Evolutionary conservation across 1,140 invertebrate species (phyloP).

Genomic region (Neodiprion pinetum): DNA sequence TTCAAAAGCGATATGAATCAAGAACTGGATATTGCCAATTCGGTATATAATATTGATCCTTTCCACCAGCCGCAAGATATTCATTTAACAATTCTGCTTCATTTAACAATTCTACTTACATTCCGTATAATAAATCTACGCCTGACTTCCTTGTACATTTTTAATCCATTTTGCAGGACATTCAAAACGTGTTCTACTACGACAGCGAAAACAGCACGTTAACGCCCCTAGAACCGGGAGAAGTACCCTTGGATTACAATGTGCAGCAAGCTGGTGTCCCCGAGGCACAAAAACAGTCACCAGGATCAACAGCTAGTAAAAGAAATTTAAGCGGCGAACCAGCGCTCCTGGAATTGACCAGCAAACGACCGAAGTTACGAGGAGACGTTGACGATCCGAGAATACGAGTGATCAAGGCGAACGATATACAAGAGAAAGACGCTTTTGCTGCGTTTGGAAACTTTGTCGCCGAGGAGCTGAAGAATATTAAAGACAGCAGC

Average conservation of each 20-base stretch:
- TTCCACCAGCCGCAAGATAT: too few relatives aligned
- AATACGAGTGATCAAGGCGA: conserved; percentile 1
- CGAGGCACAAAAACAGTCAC: neutral
- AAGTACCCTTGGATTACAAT: conserved; percentile 6
- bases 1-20: neutral
- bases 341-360: neutral
- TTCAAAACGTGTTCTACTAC: conserved; percentile 11
- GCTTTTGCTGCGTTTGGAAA: conserved; percentile 4
- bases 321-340: neutral
- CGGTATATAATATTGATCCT: neutral
- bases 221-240: conserved; percentile 5
- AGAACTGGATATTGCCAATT: neutral
- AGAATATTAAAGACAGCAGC: conserved; percentile 2
- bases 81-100: too few relatives aligned
- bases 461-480: conserved; percentile 10
- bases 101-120: too few relatives aligned
- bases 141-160: neutral
- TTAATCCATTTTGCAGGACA: neutral
- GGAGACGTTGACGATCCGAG: neutral
- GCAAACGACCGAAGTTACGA: neutral
- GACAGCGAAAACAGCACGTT: conserved; percentile 13
- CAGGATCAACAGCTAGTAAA: neutral
- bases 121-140: neutral
- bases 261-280: neutral
- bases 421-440: conserved; percentile 10